phyloP scores from a whole-genome alignment of 2,797 vertebrate genomes.

The Erithacus rubecula region DNA sequence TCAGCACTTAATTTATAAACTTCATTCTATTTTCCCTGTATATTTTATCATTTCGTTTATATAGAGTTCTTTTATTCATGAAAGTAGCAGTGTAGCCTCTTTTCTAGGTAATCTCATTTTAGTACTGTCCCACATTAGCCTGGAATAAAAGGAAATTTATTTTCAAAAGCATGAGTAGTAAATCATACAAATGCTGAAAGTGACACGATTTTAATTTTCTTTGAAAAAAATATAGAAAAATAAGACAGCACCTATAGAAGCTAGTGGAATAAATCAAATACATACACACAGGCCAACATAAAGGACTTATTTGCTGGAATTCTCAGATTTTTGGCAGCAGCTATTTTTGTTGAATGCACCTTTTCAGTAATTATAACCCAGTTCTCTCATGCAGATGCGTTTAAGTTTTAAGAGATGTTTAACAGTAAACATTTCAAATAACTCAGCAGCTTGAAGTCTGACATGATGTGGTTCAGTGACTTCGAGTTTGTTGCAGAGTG shows the following conservation, averaged over 20 bases:
- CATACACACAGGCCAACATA: not conserved
- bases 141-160: not conserved
- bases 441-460: not conserved
- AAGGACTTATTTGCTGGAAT: not conserved
- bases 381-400: not conserved
- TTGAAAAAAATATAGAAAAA: not conserved
- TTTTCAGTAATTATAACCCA: not conserved
- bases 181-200: not conserved
- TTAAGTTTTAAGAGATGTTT: not conserved
- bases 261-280: not conserved
- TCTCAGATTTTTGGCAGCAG: not conserved
- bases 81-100: not conserved
- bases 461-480: not conserved
- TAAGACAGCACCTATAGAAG: not conserved
- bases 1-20: not conserved
- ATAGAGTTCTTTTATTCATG: not conserved
- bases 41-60: slow-evolving; percentile 19
- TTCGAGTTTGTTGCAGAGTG: not conserved
- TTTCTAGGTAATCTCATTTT: not conserved
- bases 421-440: not conserved
- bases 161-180: not conserved
- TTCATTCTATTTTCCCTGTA: not conserved
- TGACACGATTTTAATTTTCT: not conserved
- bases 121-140: not conserved
- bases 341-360: not conserved